These are phyloP conservation scores for Eleginops maclovinus DNA, from an alignment of 2,113 vertebrate genomes.

Conservation along the genomic window DNA sequence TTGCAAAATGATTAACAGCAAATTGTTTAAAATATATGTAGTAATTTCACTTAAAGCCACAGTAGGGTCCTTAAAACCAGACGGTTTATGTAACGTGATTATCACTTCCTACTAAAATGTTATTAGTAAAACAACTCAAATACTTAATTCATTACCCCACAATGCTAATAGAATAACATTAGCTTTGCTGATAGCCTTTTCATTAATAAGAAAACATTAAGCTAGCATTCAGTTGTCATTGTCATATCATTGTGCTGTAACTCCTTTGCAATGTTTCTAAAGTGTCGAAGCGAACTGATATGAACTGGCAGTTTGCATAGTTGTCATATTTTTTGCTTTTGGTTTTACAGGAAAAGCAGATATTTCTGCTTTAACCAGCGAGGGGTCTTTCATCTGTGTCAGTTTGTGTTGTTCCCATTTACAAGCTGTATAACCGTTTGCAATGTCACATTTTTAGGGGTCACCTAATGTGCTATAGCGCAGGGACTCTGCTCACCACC, in stretches of 20 bases:
- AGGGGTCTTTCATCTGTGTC: background rate
- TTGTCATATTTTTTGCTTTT: background rate
- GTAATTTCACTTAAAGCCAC: background rate
- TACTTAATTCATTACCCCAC: background rate
- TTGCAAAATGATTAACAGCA: background rate
- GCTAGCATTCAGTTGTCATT: background rate
- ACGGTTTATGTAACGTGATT: no score
- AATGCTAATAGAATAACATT: background rate
- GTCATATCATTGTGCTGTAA: background rate
- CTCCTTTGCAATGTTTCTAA: background rate
- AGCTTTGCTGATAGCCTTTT: background rate
- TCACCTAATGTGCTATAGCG: constrained; percentile 33
- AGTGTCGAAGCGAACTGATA: background rate
- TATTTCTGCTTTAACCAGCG: background rate
- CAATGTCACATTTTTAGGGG: constrained; percentile 47
- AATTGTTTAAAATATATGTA: background rate
- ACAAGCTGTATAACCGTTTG: background rate
- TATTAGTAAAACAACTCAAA: background rate
- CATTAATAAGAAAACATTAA: background rate
- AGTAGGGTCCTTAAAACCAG: background rate
- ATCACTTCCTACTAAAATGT: background rate
- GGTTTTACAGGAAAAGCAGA: background rate
- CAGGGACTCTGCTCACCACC: constrained; percentile 33
- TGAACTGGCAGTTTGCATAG: background rate
- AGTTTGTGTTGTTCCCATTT: background rate